Evolutionary conservation across 2,888 invertebrate species (phyloP), one percentile per base, ranked within the genome.

Genomic region (Nudaria mundana): DNA sequence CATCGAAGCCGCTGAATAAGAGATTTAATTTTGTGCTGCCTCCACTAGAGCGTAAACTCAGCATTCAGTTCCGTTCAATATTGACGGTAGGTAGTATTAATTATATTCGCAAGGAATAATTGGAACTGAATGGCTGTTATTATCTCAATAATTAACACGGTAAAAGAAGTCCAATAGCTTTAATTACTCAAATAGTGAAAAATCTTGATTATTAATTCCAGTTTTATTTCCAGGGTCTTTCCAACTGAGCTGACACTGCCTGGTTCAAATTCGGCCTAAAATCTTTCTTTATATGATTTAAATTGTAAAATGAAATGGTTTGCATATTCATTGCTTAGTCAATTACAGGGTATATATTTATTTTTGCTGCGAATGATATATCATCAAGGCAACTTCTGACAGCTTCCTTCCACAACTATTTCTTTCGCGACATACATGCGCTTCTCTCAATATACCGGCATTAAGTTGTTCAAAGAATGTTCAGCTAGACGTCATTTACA

Each of bases 1-100:
- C 32, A 40, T 51, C 56, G 46, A 47, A 46, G 35, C 48, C 37
- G 50, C 45, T 52, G 46, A 34, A 55, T 48, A 36, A 41, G 48
- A 44, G 42, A 43, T 53, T 60, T 62, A 49, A 62, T 55, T 54
- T 50, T 41, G 48, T 45, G 49, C 48, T 50, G 48, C 54, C 54
- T 16, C 6, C 22, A 24, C 30, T 52, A 50, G 40, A 47, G 38
- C 48, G 35, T 40, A 48, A 55, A 49, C 40, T 42, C 41, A 45
- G 46, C 37, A 54, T 56, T 37, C 45, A 44, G 43, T 24, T 55
- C 46, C 46, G 45, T 29, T 51, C 37, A 48, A 36, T 34, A 38
- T 38, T 18, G 35, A 12, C 13, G 25, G 16, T 37, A 36, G n/a
- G 42, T 44, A 48, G 47, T 48, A 55, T 48, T 58, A 50, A 58